phyloP scores from a whole-genome alignment of 2,797 vertebrate genomes.

The Anguilla pacifica region DNA sequence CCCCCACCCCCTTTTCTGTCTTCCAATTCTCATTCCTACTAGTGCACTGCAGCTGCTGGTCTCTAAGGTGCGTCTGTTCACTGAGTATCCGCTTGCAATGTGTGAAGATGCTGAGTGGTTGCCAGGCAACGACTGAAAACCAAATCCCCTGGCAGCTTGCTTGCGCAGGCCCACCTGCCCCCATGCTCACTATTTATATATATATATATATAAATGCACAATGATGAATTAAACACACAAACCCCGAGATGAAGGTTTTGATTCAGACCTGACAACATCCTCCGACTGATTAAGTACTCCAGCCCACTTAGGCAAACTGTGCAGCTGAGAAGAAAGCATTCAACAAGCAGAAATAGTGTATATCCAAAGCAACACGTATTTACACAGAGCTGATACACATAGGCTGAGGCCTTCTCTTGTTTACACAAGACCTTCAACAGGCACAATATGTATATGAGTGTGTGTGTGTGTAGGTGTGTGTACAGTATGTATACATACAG shows the following conservation, averaged over 20 bases:
- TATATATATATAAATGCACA: slow-evolving; percentile 63
- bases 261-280: slow-evolving; percentile 54
- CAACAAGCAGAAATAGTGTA: not conserved
- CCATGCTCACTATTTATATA: slow-evolving; percentile 59
- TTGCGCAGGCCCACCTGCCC: slow-evolving; percentile 74
- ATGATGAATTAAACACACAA: slow-evolving; percentile 24
- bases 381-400: not conserved
- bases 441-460: not conserved
- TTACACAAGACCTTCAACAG: not conserved
- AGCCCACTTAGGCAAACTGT: not conserved
- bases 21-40: slow-evolving; percentile 43
- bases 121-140: slow-evolving; percentile 79
- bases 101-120: slow-evolving; percentile 67
- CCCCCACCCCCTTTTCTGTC: slow-evolving; percentile 19
- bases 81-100: slow-evolving; percentile 44
- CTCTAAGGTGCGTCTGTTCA: slow-evolving; percentile 57
- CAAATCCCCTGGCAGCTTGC: slow-evolving; percentile 80
- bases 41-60: slow-evolving; percentile 26
- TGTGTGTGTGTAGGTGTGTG: too few species aligned
- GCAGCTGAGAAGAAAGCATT: not conserved
- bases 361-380: not conserved
- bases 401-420: not conserved
- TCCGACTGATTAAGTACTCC: slow-evolving; percentile 31
- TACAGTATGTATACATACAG: too few species aligned
- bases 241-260: slow-evolving; percentile 40